Percentiles rank a stretch among this genome's conserved stretches.
Conservation (phyloP, 2,113 vertebrate species). For the Morone chrysops region DNA sequence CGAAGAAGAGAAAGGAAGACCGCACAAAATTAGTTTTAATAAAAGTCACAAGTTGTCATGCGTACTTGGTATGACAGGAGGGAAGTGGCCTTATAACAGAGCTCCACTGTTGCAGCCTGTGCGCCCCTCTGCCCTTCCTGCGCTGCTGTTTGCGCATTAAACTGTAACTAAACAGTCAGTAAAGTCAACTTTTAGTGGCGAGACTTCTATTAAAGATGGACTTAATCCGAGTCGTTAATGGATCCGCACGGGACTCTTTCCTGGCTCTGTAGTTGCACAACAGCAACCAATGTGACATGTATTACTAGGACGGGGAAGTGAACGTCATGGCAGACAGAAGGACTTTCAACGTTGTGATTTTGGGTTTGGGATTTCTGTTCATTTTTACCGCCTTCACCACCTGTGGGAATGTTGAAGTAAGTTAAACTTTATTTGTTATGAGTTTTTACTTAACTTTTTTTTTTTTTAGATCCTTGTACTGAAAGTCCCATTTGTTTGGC, state of each 20-base stretch:
- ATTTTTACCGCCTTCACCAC: conserved; percentile 88
- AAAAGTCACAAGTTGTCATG: conserved; percentile 81
- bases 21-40: conserved; percentile 58
- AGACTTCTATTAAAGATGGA: conserved; percentile 13
- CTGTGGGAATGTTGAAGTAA: conserved; percentile 86
- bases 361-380: conserved; percentile 85
- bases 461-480: no score
- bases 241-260: neutral
- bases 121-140: neutral
- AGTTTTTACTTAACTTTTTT: neutral
- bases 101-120: neutral
- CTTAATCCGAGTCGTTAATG: neutral
- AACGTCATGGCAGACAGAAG: conserved; percentile 82
- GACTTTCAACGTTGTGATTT: conserved; percentile 84
- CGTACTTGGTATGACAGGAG: conserved; percentile 49
- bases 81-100: conserved; percentile 33
- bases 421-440: conserved; percentile 24
- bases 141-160: conserved; percentile 11
- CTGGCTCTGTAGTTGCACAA: neutral
- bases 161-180: conserved; percentile 28
- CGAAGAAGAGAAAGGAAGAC: conserved; percentile 34
- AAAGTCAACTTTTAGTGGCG: conserved; percentile 18
- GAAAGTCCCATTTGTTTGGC: neutral
- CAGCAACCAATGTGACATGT: conserved; percentile 1
- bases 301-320: neutral